Evolutionary conservation across 1,140 invertebrate species (phyloP), one percentile per base, ranked within the genome.

Genomic region (Eubasilissa regina): DNA sequence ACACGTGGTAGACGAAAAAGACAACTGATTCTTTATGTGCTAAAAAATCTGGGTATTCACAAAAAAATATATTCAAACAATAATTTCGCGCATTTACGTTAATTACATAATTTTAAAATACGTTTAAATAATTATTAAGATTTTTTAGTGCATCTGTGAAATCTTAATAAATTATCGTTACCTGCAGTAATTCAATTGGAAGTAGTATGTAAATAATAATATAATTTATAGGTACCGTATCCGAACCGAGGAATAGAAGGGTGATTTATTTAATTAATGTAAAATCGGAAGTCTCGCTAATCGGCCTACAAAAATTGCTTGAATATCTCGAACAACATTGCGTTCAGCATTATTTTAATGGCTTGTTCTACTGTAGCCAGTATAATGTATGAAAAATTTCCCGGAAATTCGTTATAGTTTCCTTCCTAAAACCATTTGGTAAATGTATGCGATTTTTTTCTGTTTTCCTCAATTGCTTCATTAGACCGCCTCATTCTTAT

Each of bases 401-500:
- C 45, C 60, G 60, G 78, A 48, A 80, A 80, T 66, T 80, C 74
- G 78, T 75, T 79, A 74, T 45, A 7, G 62, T 75, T 80, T 80
- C 78, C 78, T 80, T 80, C 78, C 78, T 64, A 35, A 75, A 75
- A 70, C 62, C 21, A 75, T 75, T 66, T 44, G 25, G 60, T 35
- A 51, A 75, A 80, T 68, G 78, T 68, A 80, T 75, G 70, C 68
- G 48, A 17, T 68, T 75, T 74, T n/a, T 75, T 70, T 77, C 48
- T 45, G 48, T 60, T 79, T 68, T 66, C 66, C 55, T 77, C 77
- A 82, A 82, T 82, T 79, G 76, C 76, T 78, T 78, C 64, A 78
- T 78, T 48, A 70, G 66, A 19, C 25, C 66, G 66, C 45, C 66
- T 12, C 66, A 25, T 13, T 21, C 45, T 48, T 13, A 19, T 48